A percentile compares a stretch with the other conserved stretches of the same genome.
Conservation (phyloP, 2,113 vertebrate species). For the Megaceryle maxima region DNA sequence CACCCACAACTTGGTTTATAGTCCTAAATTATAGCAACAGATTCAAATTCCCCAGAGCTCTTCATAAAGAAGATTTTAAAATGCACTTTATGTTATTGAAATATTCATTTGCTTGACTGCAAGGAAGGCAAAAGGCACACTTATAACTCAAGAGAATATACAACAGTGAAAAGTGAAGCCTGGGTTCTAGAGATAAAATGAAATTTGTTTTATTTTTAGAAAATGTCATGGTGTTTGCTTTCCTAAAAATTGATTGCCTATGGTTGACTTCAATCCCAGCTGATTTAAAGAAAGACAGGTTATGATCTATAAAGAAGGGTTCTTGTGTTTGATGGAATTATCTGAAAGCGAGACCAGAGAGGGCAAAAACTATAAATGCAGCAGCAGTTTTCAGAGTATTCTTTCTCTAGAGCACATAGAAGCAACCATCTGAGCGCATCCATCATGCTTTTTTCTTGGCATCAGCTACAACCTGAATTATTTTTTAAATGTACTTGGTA, state of each 20-base stretch:
- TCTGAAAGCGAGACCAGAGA: neutral
- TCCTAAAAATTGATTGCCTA: neutral
- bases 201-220: neutral
- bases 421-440: neutral
- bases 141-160: neutral
- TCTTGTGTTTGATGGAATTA: neutral
- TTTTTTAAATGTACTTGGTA: neutral
- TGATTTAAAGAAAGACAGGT: neutral
- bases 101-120: neutral
- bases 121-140: neutral
- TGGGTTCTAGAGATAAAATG: neutral
- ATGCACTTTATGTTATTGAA: neutral
- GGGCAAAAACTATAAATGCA: neutral
- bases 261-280: neutral
- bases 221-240: neutral
- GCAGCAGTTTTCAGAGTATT: neutral
- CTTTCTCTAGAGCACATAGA: neutral
- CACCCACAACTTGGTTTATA: neutral
- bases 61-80: neutral
- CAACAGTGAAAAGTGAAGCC: neutral
- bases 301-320: neutral
- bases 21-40: neutral
- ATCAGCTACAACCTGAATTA: neutral
- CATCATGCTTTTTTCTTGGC: rapidly evolving
- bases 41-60: neutral